Evolutionary conservation across 2,113 vertebrate genomes (phyloP), one percentile per base, ranked within the genome.

Genomic region (Psittacula cyanocephala): DNA sequence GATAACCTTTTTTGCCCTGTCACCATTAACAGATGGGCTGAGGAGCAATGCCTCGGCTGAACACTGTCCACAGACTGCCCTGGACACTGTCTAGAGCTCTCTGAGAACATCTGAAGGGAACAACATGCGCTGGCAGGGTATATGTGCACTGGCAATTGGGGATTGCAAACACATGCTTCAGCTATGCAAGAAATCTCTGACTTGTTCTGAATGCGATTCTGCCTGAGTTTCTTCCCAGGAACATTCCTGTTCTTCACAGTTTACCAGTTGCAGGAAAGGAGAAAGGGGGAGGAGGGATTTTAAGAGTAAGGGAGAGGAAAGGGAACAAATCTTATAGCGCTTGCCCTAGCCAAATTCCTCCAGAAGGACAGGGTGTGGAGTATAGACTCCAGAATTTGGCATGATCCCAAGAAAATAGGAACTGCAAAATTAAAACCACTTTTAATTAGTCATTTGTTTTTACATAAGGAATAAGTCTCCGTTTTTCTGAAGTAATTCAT

Each of bases 141-240:
- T 69, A 65, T 0, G 9, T 82, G 92, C 77, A 77, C 91, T 10
- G 0, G 86, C 93, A 89, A 4, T 31, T 44, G 88, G 86, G 90
- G 95, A 97, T 96, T 97, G 93, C 96, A 95, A 97, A 96, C 97
- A 97, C 94, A 97, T 97, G 96, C 94, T 95, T 92, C 86, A 96
- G 92, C 89, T 95, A 97, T 96, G 93, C 93, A 92, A 97, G 97
- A 97, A 96, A 97, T 96, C 83, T 89, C 95, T 79, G 93, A 94
- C 94, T 97, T 95, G 86, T 97, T 96, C 94, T 97, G 92, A 97
- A 96, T 91, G 95, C 2, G 29, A 85, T 91, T 95, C 93, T 82
- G 92, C 92, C 95, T 96, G 96, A 94, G 92, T 97, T 97, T 93
- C 93, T 92, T 97, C 96, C 96, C 96, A 96, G 94, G 91, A 96